Evolutionary conservation across 2,888 invertebrate genomes (phyloP).

Genomic region (Strigamia crassipes): DNA sequence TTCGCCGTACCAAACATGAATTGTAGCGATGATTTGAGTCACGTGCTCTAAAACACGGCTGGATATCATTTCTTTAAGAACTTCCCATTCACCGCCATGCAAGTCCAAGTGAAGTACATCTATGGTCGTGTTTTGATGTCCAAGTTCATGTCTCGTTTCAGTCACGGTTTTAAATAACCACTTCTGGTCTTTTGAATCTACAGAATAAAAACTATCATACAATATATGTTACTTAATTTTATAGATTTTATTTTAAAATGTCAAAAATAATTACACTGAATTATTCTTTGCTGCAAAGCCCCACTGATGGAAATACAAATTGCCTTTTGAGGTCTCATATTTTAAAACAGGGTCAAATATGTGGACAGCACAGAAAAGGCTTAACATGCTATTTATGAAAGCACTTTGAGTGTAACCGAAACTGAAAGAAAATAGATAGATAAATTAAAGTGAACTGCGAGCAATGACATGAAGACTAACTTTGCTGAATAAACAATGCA

Average conservation of each 20-base stretch:
- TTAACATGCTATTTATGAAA: background rate
- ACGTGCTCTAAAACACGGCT: slow-evolving; percentile 37
- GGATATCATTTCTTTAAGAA: slow-evolving; percentile 43
- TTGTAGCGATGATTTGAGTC: slow-evolving; percentile 47
- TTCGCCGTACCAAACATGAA: slow-evolving; percentile 50
- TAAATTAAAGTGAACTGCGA: background rate
- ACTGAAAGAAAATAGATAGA: background rate
- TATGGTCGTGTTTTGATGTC: slow-evolving; percentile 42
- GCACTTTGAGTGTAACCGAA: background rate
- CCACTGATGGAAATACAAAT: background rate
- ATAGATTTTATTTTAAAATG: background rate
- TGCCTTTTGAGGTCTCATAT: background rate
- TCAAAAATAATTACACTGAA: background rate
- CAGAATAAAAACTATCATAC: background rate
- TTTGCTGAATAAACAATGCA: background rate
- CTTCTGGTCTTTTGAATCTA: background rate
- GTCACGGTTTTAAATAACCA: slow-evolving; percentile 37
- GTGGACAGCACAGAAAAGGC: background rate
- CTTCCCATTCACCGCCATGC: slow-evolving; percentile 50
- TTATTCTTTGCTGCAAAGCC: slow-evolving; percentile 45
- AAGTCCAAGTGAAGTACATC: slow-evolving; percentile 47
- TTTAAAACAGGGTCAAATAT: background rate
- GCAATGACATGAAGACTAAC: background rate
- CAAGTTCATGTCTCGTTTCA: slow-evolving; percentile 44
- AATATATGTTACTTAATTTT: background rate